Conservation (phyloP, 30 jellyfish, hydroid and myxozoan species). For the Aurelia sp. region DNA sequence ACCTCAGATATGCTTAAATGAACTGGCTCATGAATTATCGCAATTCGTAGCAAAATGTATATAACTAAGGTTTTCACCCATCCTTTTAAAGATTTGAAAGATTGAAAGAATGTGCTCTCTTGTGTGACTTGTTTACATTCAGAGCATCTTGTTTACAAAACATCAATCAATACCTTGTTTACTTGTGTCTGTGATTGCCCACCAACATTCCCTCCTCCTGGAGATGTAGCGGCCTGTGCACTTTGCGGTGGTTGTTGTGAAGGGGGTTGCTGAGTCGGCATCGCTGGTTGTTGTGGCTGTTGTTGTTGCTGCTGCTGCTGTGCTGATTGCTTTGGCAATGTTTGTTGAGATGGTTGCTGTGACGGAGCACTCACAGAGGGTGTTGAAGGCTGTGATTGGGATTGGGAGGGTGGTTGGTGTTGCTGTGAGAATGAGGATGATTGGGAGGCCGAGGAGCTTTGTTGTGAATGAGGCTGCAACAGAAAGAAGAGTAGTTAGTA, state of each 20-base stretch:
- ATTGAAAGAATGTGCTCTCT: too few relatives aligned
- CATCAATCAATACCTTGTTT: constrained; percentile 10
- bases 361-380: constrained; percentile 38
- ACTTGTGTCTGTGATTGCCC: constrained; percentile 95
- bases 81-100: too few relatives aligned
- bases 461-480: constrained; percentile 30
- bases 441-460: background rate
- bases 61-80: too few relatives aligned
- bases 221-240: constrained; percentile 74
- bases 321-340: constrained; percentile 40
- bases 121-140: too few relatives aligned
- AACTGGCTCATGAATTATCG: too few relatives aligned
- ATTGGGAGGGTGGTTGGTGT: constrained; percentile 9
- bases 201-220: constrained; percentile 56
- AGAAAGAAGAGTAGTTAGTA: too few relatives aligned
- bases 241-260: constrained; percentile 61
- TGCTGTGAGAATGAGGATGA: constrained; percentile 30
- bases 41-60: too few relatives aligned
- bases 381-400: constrained; percentile 17
- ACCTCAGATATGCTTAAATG: too few relatives aligned
- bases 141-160: too few relatives aligned
- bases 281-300: constrained; percentile 47
- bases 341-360: constrained; percentile 30
- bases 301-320: constrained; percentile 67
- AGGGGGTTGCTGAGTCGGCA: constrained; percentile 53